Evolutionary conservation across 2,888 invertebrate genomes (phyloP).

Genomic region (Campoplex capitator): DNA sequence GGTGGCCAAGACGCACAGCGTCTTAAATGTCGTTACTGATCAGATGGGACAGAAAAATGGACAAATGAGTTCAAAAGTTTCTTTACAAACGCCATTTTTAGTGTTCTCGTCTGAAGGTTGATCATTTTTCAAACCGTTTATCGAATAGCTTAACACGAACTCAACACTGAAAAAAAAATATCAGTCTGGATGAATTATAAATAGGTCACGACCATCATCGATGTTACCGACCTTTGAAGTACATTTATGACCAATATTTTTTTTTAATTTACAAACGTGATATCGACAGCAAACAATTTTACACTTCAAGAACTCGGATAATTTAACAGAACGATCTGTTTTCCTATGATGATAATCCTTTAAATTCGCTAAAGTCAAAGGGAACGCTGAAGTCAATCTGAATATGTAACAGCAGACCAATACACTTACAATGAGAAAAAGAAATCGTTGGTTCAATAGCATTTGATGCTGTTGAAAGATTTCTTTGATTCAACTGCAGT

Average conservation of each 20-base stretch:
- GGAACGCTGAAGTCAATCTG: background rate
- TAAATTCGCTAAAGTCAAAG: background rate
- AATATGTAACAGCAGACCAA: background rate
- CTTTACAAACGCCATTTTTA: background rate
- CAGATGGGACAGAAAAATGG: background rate
- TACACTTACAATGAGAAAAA: too few relatives aligned
- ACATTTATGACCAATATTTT: background rate
- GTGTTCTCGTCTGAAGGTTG: background rate
- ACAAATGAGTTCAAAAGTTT: background rate
- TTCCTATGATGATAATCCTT: background rate
- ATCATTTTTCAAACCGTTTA: background rate
- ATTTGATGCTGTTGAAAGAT: too few relatives aligned
- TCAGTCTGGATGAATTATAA: background rate
- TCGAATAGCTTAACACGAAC: background rate
- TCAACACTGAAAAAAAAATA: background rate
- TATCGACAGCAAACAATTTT: background rate
- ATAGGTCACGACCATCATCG: background rate
- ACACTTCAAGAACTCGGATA: background rate
- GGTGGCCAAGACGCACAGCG: constrained; percentile 65
- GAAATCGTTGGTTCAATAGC: too few relatives aligned
- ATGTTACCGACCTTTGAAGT: background rate
- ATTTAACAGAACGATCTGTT: background rate
- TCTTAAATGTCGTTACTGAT: constrained; percentile 43
- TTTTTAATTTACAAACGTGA: background rate
- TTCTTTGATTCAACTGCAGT: too few relatives aligned